Evolutionary conservation across 64 coral and sea anemone genomes (phyloP).

Genomic region (Stichodactyla helianthus): DNA sequence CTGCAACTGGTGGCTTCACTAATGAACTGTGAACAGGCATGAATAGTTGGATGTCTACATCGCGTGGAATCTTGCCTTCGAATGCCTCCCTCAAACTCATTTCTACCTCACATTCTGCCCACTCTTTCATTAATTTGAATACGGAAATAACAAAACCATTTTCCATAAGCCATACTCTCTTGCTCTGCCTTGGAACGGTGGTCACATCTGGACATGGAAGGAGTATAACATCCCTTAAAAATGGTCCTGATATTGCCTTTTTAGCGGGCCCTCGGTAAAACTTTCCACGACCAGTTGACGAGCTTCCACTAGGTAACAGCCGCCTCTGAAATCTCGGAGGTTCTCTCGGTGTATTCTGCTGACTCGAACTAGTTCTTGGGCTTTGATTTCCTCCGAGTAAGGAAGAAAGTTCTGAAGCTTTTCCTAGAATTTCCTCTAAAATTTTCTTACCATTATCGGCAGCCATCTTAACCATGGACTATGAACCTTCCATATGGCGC

Average conservation of each 20-base stretch:
- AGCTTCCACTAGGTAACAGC: not conserved
- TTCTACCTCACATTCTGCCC: no score
- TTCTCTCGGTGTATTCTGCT: not conserved
- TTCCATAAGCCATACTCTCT: slow-evolving; percentile 47
- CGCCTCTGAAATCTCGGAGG: slow-evolving; percentile 31
- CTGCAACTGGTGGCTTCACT: not conserved
- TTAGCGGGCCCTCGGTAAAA: slow-evolving; percentile 31
- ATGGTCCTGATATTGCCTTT: slow-evolving; percentile 35
- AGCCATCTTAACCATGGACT: no score
- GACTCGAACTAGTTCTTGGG: not conserved
- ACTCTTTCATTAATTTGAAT: slow-evolving; percentile 39
- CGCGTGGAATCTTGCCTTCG: no score
- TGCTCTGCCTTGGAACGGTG: slow-evolving; percentile 42
- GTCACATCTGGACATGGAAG: slow-evolving; percentile 28
- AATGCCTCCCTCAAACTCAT: no score
- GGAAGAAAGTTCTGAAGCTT: slow-evolving; percentile 27
- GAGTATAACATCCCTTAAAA: slow-evolving; percentile 42
- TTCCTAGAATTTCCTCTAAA: not conserved
- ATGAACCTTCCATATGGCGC: not conserved
- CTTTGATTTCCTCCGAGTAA: not conserved
- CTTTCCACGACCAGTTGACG: not conserved
- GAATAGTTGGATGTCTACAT: no score
- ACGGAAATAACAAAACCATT: slow-evolving; percentile 49
- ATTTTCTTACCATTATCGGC: no score
- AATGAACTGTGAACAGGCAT: no score